Percentiles rank a stretch among this genome's conserved stretches.
These are phyloP conservation scores for Pectinophora gossypiella DNA, from an alignment of 1,140 invertebrate genomes.

Conservation along the genomic window DNA sequence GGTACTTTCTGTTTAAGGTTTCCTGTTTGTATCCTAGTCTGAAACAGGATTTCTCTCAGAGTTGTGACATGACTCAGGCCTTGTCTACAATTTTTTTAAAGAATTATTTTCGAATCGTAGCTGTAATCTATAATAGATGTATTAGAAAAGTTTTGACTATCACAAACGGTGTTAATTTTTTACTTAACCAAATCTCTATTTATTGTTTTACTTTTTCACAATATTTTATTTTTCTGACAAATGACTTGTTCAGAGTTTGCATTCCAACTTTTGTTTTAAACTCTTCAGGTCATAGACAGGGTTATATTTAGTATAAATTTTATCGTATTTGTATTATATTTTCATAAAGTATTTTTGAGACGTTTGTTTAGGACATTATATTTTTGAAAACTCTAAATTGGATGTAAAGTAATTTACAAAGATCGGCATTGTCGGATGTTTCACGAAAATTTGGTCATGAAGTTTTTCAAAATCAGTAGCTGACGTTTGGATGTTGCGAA, in stretches of 20 bases:
- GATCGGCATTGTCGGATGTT: neutral
- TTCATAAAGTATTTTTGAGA: constrained; percentile 74
- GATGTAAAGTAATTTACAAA: constrained; percentile 47
- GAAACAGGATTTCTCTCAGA: constrained; percentile 25
- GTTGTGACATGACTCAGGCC: constrained; percentile 58
- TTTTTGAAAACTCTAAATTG: constrained; percentile 71
- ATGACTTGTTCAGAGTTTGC: constrained; percentile 64
- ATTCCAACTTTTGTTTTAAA: constrained; percentile 57
- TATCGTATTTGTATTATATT: constrained; percentile 75
- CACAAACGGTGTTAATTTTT: constrained; percentile 6
- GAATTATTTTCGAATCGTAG: constrained; percentile 24
- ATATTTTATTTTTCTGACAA: constrained; percentile 36
- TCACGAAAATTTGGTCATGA: neutral
- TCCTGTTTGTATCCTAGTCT: too few species aligned
- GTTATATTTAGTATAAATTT: constrained; percentile 76
- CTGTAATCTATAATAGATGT: constrained; percentile 17
- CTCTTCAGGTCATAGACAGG: constrained; percentile 75
- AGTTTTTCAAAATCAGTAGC: neutral
- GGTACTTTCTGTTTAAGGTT: too few species aligned
- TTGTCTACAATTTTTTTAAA: constrained; percentile 41
- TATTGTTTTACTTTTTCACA: constrained; percentile 22
- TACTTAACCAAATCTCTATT: constrained; percentile 14
- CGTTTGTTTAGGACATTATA: constrained; percentile 72
- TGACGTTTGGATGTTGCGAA: too few species aligned
- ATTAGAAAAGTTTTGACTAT: constrained; percentile 20